Conservation (phyloP, 2,797 vertebrate genomes). For the Pseudomugil gertrudae region DNA sequence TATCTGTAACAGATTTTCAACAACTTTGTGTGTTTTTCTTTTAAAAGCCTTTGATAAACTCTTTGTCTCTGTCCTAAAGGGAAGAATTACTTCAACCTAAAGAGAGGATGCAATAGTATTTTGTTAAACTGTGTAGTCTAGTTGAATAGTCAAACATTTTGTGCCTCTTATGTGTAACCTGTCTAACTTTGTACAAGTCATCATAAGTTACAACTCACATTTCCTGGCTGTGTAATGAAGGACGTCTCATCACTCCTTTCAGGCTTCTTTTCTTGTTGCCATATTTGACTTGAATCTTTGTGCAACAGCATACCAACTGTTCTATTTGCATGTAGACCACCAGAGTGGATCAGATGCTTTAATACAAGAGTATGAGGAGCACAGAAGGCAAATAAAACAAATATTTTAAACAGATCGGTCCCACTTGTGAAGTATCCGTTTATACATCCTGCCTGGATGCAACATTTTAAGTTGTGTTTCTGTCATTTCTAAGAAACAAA, state of each 20-base stretch:
- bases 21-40: conserved; percentile 47
- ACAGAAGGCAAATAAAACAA: not conserved
- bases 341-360: not conserved
- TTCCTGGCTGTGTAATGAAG: not conserved
- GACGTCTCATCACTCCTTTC: conserved; percentile 2
- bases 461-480: not conserved
- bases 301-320: not conserved
- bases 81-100: conserved; percentile 6
- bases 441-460: not conserved
- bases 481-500: conserved; percentile 2
- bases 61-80: conserved; percentile 27
- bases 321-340: not conserved
- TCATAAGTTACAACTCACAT: not conserved
- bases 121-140: conserved; percentile 31
- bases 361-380: not conserved
- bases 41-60: conserved; percentile 38
- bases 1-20: conserved; percentile 42
- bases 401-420: not conserved
- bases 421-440: not conserved
- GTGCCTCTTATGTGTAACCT: conserved; percentile 56
- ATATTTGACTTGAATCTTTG: no score
- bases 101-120: conserved; percentile 29
- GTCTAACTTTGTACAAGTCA: conserved; percentile 32
- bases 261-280: no score
- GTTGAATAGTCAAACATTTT: conserved; percentile 29